Conservation (phyloP, 2,888 invertebrate species). For the Cinara cedri region DNA sequence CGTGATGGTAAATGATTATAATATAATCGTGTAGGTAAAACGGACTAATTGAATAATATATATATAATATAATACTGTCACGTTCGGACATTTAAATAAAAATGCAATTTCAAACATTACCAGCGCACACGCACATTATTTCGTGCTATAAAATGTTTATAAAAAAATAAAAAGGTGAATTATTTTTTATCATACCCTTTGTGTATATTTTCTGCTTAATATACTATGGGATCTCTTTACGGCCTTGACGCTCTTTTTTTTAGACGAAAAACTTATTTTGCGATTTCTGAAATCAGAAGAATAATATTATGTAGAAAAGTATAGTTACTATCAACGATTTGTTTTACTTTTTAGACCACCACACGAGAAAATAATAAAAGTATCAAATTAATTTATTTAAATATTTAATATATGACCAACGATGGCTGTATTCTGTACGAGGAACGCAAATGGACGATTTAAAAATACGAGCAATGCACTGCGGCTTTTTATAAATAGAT, state of each 20-base stretch:
- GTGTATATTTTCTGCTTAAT: background rate
- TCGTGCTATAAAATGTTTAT: background rate
- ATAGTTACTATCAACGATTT: no score
- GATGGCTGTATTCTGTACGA: no score
- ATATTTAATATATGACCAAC: background rate
- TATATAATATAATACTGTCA: background rate
- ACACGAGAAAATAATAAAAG: background rate
- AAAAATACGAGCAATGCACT: no score
- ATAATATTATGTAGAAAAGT: slow-evolving; percentile 1
- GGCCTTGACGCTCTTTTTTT: background rate
- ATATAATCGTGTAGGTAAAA: no score
- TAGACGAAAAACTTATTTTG: slow-evolving; percentile 2
- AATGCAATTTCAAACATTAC: background rate
- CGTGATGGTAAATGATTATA: no score
- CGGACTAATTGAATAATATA: background rate
- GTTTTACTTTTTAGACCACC: background rate
- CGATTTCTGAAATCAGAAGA: slow-evolving; percentile 38
- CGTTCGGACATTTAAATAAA: background rate
- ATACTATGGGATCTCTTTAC: background rate
- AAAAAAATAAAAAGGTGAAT: background rate
- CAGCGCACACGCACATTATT: background rate
- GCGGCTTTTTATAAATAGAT: no score
- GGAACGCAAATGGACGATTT: no score
- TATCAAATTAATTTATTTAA: background rate
- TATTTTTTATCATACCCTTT: slow-evolving; percentile 18